These are phyloP conservation scores for Leptothorax acervorum DNA, from an alignment of 2,888 invertebrate species.

Conservation along the genomic window DNA sequence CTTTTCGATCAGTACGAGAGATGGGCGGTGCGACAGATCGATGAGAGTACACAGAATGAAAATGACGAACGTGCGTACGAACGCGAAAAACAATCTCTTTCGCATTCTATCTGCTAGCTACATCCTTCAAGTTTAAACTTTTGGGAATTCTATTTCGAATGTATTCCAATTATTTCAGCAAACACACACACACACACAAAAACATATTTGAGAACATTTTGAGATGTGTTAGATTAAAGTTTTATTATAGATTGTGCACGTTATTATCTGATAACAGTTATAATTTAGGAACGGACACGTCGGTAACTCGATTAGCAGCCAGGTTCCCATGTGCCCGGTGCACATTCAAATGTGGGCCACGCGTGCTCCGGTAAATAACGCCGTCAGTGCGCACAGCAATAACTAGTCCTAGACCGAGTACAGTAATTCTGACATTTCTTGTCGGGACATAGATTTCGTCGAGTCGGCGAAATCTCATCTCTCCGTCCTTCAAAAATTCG, in stretches of 20 bases:
- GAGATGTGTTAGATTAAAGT: background rate
- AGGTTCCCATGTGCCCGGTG: background rate
- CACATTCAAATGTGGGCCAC: slow-evolving; percentile 8
- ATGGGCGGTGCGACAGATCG: background rate
- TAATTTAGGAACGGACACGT: background rate
- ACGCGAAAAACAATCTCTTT: background rate
- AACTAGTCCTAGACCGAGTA: slow-evolving; percentile 13
- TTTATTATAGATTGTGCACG: background rate
- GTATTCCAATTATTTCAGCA: background rate
- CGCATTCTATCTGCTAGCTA: background rate
- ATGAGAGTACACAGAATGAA: background rate
- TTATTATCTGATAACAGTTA: background rate
- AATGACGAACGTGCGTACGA: background rate
- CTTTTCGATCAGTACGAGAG: slow-evolving; percentile 20
- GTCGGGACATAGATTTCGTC: slow-evolving; percentile 66
- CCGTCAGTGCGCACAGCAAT: slow-evolving; percentile 48
- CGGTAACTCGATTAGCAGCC: background rate
- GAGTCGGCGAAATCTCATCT: slow-evolving; percentile 72
- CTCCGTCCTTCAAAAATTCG: slow-evolving; percentile 75
- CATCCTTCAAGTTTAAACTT: background rate
- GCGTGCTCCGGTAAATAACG: slow-evolving; percentile 58
- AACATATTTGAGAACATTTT: background rate
- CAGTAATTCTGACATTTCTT: slow-evolving; percentile 62
- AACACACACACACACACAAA: too few species aligned
- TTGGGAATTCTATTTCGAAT: background rate